Evolutionary conservation across 2,888 invertebrate species (phyloP).

Genomic region (Diadegma fenestrale): DNA sequence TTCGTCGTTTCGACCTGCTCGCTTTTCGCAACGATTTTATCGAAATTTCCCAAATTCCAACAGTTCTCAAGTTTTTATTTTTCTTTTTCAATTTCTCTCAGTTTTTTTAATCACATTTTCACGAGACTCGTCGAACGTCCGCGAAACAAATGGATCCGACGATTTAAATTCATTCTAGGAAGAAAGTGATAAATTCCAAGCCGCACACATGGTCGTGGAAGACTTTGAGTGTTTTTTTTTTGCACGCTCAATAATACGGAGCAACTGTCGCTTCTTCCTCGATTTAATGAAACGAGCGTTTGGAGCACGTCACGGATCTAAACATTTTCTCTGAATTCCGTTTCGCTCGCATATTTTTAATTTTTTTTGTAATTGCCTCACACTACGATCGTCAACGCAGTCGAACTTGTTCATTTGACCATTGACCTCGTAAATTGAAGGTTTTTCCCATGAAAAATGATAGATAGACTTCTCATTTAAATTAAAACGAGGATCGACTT

Average conservation of each 20-base stretch:
- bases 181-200: neutral
- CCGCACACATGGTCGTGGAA: constrained; percentile 8
- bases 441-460: neutral
- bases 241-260: neutral
- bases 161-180: constrained; percentile 41
- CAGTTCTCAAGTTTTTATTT: neutral
- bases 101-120: neutral
- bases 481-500: neutral
- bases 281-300: constrained; percentile 3
- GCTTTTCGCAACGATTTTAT: neutral
- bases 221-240: constrained; percentile 6
- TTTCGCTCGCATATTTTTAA: neutral
- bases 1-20: neutral
- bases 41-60: neutral
- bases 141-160: neutral
- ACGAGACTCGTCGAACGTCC: neutral
- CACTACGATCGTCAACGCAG: neutral
- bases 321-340: constrained; percentile 8
- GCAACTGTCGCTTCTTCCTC: neutral
- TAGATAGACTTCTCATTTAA: neutral
- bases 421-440: neutral
- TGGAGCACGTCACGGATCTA: neutral
- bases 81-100: neutral
- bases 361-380: neutral
- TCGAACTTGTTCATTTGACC: neutral